phyloP scores from a whole-genome alignment of 1,140 invertebrate genomes.

The Druon quercuslanigerum region DNA sequence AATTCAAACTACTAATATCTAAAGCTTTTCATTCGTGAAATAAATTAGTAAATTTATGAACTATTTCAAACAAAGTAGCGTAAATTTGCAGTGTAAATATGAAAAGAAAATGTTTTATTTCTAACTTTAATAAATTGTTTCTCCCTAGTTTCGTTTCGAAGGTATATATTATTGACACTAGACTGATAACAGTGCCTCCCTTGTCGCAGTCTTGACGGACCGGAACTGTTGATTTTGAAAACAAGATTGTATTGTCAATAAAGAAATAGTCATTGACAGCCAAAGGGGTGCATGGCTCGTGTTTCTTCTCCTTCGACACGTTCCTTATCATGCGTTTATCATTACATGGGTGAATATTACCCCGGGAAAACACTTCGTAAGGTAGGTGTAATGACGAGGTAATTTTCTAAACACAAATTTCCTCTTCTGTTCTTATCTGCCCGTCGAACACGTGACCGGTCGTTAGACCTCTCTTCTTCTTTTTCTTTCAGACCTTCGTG shows the following conservation, averaged over 20 bases:
- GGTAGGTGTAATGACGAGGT: constrained; percentile 61
- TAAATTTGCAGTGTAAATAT: no score
- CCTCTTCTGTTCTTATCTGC: constrained; percentile 60
- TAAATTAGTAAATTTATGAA: no score
- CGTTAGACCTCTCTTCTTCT: constrained; percentile 52
- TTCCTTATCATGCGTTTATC: constrained; percentile 55
- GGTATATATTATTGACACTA: not conserved
- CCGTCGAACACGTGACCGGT: constrained; percentile 61
- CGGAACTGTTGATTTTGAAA: constrained; percentile 8
- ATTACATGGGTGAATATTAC: constrained; percentile 53
- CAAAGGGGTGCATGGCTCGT: constrained; percentile 4
- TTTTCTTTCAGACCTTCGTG: constrained; percentile 42
- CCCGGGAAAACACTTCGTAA: constrained; percentile 23
- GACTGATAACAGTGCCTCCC: not conserved
- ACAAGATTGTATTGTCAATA: constrained; percentile 15
- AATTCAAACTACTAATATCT: no score
- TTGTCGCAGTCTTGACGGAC: not conserved
- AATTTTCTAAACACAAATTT: constrained; percentile 72
- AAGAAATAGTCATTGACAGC: constrained; percentile 7
- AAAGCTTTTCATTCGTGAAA: no score
- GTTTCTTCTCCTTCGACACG: constrained; percentile 56
- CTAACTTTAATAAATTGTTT: no score
- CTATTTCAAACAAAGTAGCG: no score
- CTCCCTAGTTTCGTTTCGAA: no score
- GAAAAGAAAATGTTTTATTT: no score